Evolutionary conservation across 2,888 invertebrate species (phyloP).

Genomic region (Eristalis arbustorum): DNA sequence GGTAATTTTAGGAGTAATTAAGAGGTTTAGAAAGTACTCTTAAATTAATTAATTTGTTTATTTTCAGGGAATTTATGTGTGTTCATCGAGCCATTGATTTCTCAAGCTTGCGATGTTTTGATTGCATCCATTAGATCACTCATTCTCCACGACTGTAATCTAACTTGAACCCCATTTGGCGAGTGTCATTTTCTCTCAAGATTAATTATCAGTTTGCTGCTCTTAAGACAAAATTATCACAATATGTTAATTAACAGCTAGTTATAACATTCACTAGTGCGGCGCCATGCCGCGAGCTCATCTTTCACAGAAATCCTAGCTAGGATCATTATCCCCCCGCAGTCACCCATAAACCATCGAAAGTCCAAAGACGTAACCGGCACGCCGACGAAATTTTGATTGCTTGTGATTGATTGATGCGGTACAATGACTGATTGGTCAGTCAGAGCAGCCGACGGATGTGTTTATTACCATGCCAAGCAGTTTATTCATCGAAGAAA

Average conservation of each 20-base stretch:
- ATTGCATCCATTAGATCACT: not conserved
- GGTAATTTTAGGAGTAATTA: not conserved
- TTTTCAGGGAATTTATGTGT: too few species aligned
- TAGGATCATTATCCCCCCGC: conserved; percentile 39
- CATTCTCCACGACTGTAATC: too few species aligned
- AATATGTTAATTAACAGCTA: conserved; percentile 50
- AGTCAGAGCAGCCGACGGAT: conserved; percentile 50
- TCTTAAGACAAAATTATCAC: conserved; percentile 2
- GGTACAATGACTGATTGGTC: conserved; percentile 68
- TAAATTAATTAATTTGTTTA: too few species aligned
- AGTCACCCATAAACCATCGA: conserved; percentile 18
- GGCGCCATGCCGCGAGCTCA: conserved; percentile 43
- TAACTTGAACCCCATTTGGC: too few species aligned
- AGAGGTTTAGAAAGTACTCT: too few species aligned
- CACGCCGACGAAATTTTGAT: conserved; percentile 59
- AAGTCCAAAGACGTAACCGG: conserved; percentile 30
- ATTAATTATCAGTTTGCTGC: not conserved
- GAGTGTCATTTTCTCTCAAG: not conserved
- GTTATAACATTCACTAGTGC: conserved; percentile 21
- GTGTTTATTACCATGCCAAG: conserved; percentile 66
- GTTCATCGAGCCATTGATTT: too few species aligned
- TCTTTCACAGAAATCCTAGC: not conserved
- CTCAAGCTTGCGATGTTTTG: not conserved
- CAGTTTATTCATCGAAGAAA: conserved; percentile 33
- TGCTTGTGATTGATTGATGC: conserved; percentile 68